Evolutionary conservation across 2,113 vertebrate species (phyloP).

Genomic region (Actinemys pallida): DNA sequence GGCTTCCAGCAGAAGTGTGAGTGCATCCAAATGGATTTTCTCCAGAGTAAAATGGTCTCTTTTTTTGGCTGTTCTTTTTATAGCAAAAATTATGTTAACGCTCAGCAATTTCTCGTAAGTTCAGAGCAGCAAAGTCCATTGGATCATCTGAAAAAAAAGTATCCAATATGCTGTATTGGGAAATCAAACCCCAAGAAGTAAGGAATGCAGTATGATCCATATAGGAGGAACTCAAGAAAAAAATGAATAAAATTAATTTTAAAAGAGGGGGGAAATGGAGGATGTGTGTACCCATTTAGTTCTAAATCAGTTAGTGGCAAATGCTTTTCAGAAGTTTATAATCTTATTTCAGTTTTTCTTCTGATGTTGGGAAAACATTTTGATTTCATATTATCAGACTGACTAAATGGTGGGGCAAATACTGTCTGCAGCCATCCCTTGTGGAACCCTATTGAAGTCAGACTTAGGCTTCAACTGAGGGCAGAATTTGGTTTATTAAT

Average conservation of each 20-base stretch:
- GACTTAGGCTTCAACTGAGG: background rate
- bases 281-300: background rate
- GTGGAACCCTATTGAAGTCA: background rate
- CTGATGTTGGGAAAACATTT: constrained; percentile 4
- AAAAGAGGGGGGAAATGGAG: constrained; percentile 23
- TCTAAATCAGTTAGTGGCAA: constrained; percentile 28
- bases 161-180: constrained; percentile 15
- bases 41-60: constrained; percentile 51
- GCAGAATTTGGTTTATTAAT: background rate
- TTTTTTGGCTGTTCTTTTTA: constrained; percentile 56
- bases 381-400: background rate
- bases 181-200: background rate
- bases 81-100: constrained; percentile 51
- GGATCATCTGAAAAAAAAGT: constrained; percentile 23
- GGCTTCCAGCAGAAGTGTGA: constrained; percentile 41
- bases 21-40: constrained; percentile 63
- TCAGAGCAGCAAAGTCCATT: constrained; percentile 33
- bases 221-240: background rate
- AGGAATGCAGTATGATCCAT: background rate
- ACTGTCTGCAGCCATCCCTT: background rate
- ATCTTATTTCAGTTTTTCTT: background rate
- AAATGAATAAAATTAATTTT: constrained; percentile 45
- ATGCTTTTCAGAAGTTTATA: constrained; percentile 28
- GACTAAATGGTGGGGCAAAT: background rate
- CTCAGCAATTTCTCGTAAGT: constrained; percentile 45